These are phyloP conservation scores for Ylistrum balloti DNA, from an alignment of 1,140 invertebrate species.

Conservation along the genomic window DNA sequence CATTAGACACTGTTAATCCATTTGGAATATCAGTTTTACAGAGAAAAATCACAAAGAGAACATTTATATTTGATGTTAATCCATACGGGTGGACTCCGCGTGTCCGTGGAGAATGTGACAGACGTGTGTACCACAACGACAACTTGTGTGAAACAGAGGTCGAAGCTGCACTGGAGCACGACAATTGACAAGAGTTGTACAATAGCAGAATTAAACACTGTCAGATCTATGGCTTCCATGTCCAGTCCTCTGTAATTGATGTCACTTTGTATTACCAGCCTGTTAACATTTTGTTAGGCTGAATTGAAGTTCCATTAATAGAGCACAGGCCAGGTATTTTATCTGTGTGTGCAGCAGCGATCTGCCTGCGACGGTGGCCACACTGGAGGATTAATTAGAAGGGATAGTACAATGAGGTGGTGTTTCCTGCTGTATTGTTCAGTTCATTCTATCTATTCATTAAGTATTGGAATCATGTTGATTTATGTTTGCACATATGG, in stretches of 20 bases:
- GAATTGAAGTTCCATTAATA: constrained; percentile 6
- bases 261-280: neutral
- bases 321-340: neutral
- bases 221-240: constrained; percentile 2
- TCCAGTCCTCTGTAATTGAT: neutral
- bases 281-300: neutral
- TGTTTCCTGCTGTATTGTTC: neutral
- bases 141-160: constrained; percentile 13
- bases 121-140: neutral
- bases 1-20: neutral
- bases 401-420: constrained; percentile 8
- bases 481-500: constrained; percentile 14
- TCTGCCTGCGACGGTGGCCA: neutral
- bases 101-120: neutral
- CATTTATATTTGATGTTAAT: neutral
- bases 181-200: neutral
- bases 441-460: neutral
- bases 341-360: neutral
- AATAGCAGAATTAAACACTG: constrained; percentile 8
- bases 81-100: neutral
- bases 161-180: neutral
- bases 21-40: neutral
- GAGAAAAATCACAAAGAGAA: neutral
- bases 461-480: neutral
- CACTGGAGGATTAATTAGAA: neutral